These are phyloP conservation scores for Alaudala cheleensis DNA, from an alignment of 2,113 vertebrate species.

Conservation along the genomic window DNA sequence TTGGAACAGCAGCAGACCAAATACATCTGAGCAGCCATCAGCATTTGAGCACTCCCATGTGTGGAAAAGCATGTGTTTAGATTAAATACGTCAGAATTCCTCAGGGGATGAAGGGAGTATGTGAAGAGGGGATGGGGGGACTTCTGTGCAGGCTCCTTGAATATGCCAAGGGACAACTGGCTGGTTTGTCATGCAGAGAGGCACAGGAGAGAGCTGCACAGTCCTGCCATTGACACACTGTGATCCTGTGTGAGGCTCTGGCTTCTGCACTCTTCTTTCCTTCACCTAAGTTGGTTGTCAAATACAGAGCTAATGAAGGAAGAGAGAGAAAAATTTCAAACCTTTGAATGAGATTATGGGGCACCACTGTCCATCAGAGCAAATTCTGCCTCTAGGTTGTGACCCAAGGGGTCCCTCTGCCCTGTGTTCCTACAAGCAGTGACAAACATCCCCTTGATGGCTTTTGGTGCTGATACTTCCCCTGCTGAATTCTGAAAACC, in stretches of 20 bases:
- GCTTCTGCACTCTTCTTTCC: background rate
- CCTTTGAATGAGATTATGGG: background rate
- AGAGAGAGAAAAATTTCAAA: background rate
- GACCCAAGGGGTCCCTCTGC: background rate
- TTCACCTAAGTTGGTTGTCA: background rate
- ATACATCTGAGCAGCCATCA: fast-evolving
- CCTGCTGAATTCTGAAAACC: background rate
- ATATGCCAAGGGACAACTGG: background rate
- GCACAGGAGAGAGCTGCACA: background rate
- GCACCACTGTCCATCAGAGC: background rate
- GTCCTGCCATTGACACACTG: background rate
- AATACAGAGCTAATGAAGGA: background rate
- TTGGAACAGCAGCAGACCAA: background rate
- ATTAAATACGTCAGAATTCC: background rate
- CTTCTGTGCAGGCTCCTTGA: background rate
- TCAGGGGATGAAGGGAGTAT: background rate
- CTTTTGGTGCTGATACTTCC: background rate
- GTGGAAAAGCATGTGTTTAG: background rate
- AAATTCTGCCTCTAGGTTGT: background rate
- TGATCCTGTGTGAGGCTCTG: background rate
- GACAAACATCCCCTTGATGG: background rate
- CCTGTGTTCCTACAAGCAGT: background rate
- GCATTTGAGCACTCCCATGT: background rate
- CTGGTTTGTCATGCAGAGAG: background rate
- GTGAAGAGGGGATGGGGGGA: background rate